These are phyloP conservation scores for Datnioides undecimradiatus DNA, from an alignment of 2,113 vertebrate genomes.

Conservation along the genomic window DNA sequence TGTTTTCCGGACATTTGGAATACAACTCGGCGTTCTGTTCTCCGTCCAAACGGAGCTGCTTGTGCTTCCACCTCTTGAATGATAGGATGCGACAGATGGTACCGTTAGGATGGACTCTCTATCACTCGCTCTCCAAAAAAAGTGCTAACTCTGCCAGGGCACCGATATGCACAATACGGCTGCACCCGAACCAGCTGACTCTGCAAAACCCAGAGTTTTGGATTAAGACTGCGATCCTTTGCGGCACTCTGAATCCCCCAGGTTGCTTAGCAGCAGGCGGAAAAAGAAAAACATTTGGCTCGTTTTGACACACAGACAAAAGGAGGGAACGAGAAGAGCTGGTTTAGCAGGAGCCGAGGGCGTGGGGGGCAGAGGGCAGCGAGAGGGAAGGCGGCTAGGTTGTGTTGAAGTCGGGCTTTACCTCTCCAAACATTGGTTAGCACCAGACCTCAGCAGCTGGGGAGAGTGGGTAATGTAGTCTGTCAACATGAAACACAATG, in stretches of 20 bases:
- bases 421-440: conserved; percentile 50
- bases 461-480: conserved; percentile 7
- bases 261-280: conserved; percentile 74
- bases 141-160: conserved; percentile 22
- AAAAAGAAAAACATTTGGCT: conserved; percentile 61
- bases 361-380: conserved; percentile 11
- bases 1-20: conserved; percentile 20
- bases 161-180: conserved; percentile 27
- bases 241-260: conserved; percentile 48
- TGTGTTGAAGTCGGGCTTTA: conserved; percentile 45
- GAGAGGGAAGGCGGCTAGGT: conserved; percentile 36
- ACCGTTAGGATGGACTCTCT: not conserved
- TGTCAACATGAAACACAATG: not conserved
- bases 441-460: conserved; percentile 7
- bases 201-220: conserved; percentile 56
- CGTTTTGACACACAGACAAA: conserved; percentile 64
- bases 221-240: conserved; percentile 66
- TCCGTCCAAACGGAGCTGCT: not conserved
- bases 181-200: conserved; percentile 68
- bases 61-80: not conserved
- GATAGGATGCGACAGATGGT: conserved; percentile 48
- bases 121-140: conserved; percentile 21
- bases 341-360: conserved; percentile 61
- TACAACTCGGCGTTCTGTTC: not conserved
- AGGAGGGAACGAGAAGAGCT: conserved; percentile 65